Conservation (phyloP, 1,140 invertebrate species). For the Megalonaias nervosa region DNA sequence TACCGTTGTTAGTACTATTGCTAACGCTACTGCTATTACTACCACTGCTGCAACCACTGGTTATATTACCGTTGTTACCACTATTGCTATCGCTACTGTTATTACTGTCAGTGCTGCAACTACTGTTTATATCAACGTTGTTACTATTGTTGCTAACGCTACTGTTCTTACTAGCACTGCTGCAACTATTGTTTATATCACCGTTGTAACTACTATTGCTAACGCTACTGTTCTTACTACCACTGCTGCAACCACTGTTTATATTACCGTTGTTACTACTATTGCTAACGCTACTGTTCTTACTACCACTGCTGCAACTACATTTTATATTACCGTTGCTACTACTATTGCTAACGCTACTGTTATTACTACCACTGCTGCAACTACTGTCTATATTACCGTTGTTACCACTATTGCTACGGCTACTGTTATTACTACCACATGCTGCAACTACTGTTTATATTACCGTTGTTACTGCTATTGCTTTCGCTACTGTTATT, state of each 20-base stretch:
- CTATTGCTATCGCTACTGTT: slow-evolving; percentile 25
- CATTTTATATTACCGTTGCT: slow-evolving; percentile 22
- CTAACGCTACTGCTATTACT: slow-evolving; percentile 14
- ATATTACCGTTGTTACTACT: slow-evolving; percentile 10
- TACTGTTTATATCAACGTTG: too few species aligned
- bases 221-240: slow-evolving; percentile 16
- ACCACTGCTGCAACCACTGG: slow-evolving; percentile 27
- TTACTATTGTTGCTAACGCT: too few species aligned
- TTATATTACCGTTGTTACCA: slow-evolving; percentile 19
- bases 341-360: slow-evolving; percentile 22
- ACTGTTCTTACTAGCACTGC: too few species aligned
- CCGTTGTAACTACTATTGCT: not conserved
- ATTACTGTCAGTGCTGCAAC: too few species aligned
- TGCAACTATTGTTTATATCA: too few species aligned
- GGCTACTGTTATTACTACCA: too few species aligned
- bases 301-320: slow-evolving; percentile 31
- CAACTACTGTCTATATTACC: too few species aligned
- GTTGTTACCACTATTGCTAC: too few species aligned
- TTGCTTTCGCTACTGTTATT: not conserved
- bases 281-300: slow-evolving; percentile 3
- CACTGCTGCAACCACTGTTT: slow-evolving; percentile 23
- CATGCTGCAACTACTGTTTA: too few species aligned
- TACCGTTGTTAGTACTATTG: slow-evolving; percentile 7
- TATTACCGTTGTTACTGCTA: too few species aligned
- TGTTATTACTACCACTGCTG: slow-evolving; percentile 22